Base-by-base conservation (phyloP, 2,888 invertebrate species). In the Xanthia togata region DNA sequence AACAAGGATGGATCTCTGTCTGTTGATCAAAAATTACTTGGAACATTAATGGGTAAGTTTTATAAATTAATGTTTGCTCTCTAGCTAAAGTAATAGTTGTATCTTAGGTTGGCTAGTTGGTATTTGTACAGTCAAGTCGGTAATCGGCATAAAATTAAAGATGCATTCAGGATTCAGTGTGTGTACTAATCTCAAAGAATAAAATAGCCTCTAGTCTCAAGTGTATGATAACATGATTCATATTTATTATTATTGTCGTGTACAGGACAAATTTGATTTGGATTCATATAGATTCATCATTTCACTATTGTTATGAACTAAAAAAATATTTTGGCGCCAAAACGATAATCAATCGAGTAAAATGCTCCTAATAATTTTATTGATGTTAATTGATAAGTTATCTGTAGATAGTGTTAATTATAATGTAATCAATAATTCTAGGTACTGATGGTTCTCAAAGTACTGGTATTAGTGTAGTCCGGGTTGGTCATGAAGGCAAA, bases 1-100 rank as follows among this genome's bases (percentile, higher is more conserved):
- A 98, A 98, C 93, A 98, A 98, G 95, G 98, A 98, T 97, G 98
- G 98, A 89, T 98, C 97, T 81, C 97, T 99, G 83, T 98, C 98
- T 80, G 98, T 98, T 62, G 98, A 98, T 94, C 98, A 98, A 91
- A 97, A 98, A 89, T 97, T 98, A 87, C 97, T 98, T 81, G 98
- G 98, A 89, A 98, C 97, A 89, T 97, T 98, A 85, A 97, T 98
- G 95, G 98, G 98, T 98, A 97, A 97, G 97, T 59, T 73, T n/a
- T 44, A 0, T n/a, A 50, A 0, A 64, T 20, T 4, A 57, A 64
- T 53, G 23, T 59, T 59, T 35, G 9, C 14, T 63, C n/a, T 50
- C 0, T 12, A 14, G 1, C 6, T 59, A 67, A 31, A 55, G 20
- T 63, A 20, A 41, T 35, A 31, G 23, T 59, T 47, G 9, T 3